Evolutionary conservation across 1,140 invertebrate species (phyloP).

Genomic region (Zaprionus kolodkinae): DNA sequence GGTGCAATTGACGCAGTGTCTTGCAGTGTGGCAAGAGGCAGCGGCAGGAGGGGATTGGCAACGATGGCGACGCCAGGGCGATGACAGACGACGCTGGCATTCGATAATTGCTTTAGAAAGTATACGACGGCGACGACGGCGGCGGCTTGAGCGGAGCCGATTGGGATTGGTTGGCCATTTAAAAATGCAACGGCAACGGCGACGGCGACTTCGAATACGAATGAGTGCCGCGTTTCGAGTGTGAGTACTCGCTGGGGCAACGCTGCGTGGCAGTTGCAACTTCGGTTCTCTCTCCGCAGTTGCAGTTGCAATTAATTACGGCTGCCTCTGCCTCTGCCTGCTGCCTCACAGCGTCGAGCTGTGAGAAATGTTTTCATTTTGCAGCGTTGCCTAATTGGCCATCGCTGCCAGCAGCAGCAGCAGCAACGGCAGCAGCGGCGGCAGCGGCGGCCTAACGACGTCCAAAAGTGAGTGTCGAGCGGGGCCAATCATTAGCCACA

Average conservation of each 20-base stretch:
- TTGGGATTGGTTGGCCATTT: slow-evolving; percentile 70
- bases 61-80: slow-evolving; percentile 45
- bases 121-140: slow-evolving; percentile 65
- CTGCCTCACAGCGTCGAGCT: slow-evolving; percentile 41
- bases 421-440: not conserved
- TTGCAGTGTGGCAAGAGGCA: slow-evolving; percentile 6
- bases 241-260: slow-evolving; percentile 6
- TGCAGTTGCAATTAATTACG: slow-evolving; percentile 71
- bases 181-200: slow-evolving; percentile 30
- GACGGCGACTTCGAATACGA: not conserved
- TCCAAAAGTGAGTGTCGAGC: slow-evolving; percentile 4
- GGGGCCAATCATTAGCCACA: slow-evolving; percentile 5
- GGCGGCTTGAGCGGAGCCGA: slow-evolving; percentile 60
- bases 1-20: slow-evolving; percentile 58
- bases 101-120: slow-evolving; percentile 83
- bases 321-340: slow-evolving; percentile 31
- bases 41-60: not conserved
- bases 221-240: not conserved
- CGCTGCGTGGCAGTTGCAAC: slow-evolving; percentile 3
- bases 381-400: slow-evolving; percentile 73
- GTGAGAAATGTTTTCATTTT: slow-evolving; percentile 81
- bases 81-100: slow-evolving; percentile 70
- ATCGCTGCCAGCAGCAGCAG: slow-evolving; percentile 1
- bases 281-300: no score
- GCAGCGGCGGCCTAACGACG: not conserved